These are phyloP conservation scores for Athene noctua DNA, from an alignment of 2,113 vertebrate genomes.

Conservation along the genomic window DNA sequence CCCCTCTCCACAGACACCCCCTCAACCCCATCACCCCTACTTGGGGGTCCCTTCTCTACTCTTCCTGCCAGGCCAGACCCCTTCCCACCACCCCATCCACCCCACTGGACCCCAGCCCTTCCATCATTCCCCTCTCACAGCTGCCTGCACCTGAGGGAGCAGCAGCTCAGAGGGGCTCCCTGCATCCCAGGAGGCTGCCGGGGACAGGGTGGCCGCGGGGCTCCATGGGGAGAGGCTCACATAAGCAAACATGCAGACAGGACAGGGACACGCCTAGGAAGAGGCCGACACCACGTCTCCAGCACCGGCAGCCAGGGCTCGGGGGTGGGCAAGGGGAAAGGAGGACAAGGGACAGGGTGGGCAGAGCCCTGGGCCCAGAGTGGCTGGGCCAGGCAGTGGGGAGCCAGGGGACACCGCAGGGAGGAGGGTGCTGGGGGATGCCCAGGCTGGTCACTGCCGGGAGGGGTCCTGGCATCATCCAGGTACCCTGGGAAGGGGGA, in stretches of 20 bases:
- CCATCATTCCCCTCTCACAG: background rate
- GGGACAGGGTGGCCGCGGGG: background rate
- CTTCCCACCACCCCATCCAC: background rate
- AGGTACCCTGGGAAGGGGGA: background rate
- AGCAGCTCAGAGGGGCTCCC: background rate
- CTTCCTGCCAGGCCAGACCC: background rate
- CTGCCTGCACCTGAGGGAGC: background rate
- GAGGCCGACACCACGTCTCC: conserved; percentile 68
- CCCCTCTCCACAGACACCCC: background rate
- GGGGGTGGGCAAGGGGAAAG: background rate
- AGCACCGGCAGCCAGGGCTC: conserved; percentile 23
- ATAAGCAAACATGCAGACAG: conserved; percentile 73
- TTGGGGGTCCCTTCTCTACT: fast-evolving
- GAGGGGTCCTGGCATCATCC: background rate
- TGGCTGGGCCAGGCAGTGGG: background rate
- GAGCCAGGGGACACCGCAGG: background rate
- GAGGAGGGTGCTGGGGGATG: background rate
- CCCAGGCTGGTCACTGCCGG: background rate
- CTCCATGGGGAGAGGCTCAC: conserved; percentile 17
- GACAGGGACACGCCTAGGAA: conserved; percentile 67
- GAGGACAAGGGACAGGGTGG: background rate
- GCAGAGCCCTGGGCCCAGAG: background rate
- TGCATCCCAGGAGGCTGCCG: background rate
- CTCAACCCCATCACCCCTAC: background rate
- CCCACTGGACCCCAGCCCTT: background rate